These are phyloP conservation scores for Crypturellus tataupa DNA, from an alignment of 2,797 vertebrate genomes.

Conservation along the genomic window DNA sequence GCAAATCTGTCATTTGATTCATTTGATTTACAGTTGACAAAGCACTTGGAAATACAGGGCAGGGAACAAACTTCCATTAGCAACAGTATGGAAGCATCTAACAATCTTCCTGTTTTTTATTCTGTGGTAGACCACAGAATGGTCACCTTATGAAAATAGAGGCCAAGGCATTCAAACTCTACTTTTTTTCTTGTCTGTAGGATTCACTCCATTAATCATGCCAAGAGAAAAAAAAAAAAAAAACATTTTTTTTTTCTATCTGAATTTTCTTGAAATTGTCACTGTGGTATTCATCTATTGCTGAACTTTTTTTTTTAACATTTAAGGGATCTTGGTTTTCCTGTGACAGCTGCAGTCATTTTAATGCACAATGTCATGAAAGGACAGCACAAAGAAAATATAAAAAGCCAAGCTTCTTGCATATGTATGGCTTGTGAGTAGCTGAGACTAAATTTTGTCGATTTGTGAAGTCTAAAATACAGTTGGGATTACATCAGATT, in stretches of 20 bases:
- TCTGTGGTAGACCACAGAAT: not conserved
- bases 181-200: not conserved
- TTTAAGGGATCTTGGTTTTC: conserved; percentile 71
- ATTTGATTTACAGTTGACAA: not conserved
- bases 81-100: not conserved
- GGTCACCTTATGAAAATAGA: not conserved
- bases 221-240: not conserved
- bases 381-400: conserved; percentile 75
- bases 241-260: not conserved
- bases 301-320: conserved; percentile 49
- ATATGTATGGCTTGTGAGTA: conserved; percentile 77
- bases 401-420: conserved; percentile 71
- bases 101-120: not conserved
- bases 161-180: not conserved
- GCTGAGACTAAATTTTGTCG: conserved; percentile 69
- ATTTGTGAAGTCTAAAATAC: conserved; percentile 74
- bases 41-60: not conserved
- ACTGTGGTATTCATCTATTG: conserved; percentile 21
- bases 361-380: conserved; percentile 75
- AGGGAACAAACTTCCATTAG: not conserved
- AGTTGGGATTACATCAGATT: conserved; percentile 72
- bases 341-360: conserved; percentile 68
- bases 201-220: not conserved
- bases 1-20: not conserved
- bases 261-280: conserved; percentile 51